Evolutionary conservation across 2,113 vertebrate species (phyloP), one percentile per base, ranked within the genome.

Genomic region (Pollachius pollachius): DNA sequence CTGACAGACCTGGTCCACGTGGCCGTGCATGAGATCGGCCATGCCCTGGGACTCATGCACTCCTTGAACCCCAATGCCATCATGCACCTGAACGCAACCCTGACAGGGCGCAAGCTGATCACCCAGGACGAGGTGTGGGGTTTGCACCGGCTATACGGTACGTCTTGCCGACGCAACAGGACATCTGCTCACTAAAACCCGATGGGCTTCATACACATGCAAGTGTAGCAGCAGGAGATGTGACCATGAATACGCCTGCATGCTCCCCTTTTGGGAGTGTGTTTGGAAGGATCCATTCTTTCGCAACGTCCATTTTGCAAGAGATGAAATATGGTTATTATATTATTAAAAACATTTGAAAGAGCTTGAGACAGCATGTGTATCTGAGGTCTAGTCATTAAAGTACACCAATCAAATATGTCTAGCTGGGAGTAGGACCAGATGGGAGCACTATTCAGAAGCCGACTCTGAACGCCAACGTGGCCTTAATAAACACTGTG

Each of bases 111-210:
- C 17, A 96, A 96, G 75, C 81, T 80, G 0, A 95, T 99, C 78
- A 96, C 96, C 0, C 97, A 96, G 80, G 97, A 99, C 0, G 97
- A 99, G 15, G 91, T 99, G 85, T 98, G 97, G 97, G 97, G 97
- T 0, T 81, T 99, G 75, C 94, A 96, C 85, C 90, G 96, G 66
- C 96, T 99, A 62, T 98, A 99, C 0, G 97, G 97, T 98, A 86
- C 48, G 93, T 74, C 70, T 27, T 59, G 30, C 6, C 4, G 4
- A 34, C 30, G 30, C 30, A 34, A 34, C 27, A 27, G 27, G 27
- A 27, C 27, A 27, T 27, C 27, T 27, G 27, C 27, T 27, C 27
- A 27, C 41, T 5, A 52, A 6, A 6, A 52, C 23, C n/a, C 4
- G 12, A 52, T 13, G 15, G 21, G 23, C 15, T 18, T 2, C 9